Conservation (phyloP, 1,140 invertebrate species). For the Anastrepha ludens region DNA sequence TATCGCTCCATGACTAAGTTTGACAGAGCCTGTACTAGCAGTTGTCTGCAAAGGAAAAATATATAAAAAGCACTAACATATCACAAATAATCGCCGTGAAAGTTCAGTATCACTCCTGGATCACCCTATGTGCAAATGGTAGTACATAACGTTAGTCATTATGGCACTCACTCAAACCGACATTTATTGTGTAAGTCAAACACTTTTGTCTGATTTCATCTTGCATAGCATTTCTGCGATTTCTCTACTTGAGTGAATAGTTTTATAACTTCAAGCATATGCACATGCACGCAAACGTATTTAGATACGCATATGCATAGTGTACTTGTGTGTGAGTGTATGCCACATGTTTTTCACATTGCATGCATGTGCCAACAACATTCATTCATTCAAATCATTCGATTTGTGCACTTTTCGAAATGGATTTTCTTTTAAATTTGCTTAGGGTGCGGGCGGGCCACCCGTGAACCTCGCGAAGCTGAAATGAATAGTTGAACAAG, state of each 20-base stretch:
- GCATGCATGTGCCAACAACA: background rate
- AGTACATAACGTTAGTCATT: background rate
- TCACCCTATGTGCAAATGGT: background rate
- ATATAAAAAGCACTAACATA: too few species aligned
- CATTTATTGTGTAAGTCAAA: slow-evolving; percentile 29
- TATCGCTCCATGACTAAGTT: too few species aligned
- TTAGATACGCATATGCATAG: too few species aligned
- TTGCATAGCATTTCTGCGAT: slow-evolving; percentile 11
- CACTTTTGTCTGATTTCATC: slow-evolving; percentile 27
- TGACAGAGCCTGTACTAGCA: too few species aligned
- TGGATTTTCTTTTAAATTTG: slow-evolving; percentile 23
- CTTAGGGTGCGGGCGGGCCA: background rate
- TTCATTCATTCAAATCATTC: slow-evolving; percentile 36
- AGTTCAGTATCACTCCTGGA: too few species aligned
- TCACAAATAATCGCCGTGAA: too few species aligned
- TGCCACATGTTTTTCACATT: background rate
- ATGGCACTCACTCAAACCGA: background rate
- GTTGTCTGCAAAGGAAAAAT: too few species aligned
- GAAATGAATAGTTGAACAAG: too few species aligned
- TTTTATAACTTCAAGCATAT: background rate
- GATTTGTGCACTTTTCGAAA: background rate
- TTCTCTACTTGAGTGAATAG: background rate
- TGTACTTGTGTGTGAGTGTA: background rate
- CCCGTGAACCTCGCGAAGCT: background rate
- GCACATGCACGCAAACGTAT: background rate